These are phyloP conservation scores for Escarpia spicata DNA, from an alignment of 2,888 invertebrate species.

Conservation along the genomic window DNA sequence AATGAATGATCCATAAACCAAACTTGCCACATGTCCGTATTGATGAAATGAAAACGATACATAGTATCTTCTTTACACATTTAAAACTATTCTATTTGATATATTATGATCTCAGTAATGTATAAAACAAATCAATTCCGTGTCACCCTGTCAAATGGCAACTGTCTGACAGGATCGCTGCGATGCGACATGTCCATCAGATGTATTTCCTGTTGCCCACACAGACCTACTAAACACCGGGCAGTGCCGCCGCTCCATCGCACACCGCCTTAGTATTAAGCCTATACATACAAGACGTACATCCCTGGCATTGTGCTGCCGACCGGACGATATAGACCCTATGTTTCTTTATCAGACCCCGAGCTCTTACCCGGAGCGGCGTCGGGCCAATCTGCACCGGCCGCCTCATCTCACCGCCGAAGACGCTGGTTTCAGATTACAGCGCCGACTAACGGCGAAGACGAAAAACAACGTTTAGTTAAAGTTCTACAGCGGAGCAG, in stretches of 20 bases:
- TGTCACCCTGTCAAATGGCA: too few species aligned
- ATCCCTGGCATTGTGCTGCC: background rate
- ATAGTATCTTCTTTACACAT: background rate
- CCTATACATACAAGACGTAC: background rate
- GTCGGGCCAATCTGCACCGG: background rate
- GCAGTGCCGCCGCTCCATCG: background rate
- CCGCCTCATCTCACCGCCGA: background rate
- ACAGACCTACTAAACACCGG: too few species aligned
- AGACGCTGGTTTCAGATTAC: constrained; percentile 13
- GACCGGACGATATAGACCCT: background rate
- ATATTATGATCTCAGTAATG: background rate
- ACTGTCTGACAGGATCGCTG: too few species aligned
- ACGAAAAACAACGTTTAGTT: background rate
- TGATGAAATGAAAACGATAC: background rate
- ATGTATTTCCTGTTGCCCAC: too few species aligned
- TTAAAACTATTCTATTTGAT: background rate
- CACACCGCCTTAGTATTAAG: background rate
- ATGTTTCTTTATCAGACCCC: background rate
- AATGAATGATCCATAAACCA: too few species aligned
- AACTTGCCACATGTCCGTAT: background rate
- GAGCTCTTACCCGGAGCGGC: background rate
- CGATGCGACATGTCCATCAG: too few species aligned
- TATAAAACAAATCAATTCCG: background rate
- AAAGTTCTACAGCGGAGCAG: constrained; percentile 1
- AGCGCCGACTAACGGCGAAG: background rate